Evolutionary conservation across 2,888 invertebrate species (phyloP).

Genomic region (Oscheius myriophilus): DNA sequence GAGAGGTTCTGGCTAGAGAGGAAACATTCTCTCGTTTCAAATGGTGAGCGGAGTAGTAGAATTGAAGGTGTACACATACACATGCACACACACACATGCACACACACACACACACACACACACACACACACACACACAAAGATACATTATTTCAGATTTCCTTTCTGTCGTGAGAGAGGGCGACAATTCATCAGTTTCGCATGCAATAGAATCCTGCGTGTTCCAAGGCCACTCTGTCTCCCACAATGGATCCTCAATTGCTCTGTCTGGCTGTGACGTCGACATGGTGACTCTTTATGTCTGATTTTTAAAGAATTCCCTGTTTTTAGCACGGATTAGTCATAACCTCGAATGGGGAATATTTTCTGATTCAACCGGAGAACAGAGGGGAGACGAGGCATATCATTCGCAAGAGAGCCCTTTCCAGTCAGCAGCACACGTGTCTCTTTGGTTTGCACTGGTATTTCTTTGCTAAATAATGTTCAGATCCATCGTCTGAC

Average conservation of each 20-base stretch:
- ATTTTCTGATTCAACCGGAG: slow-evolving; percentile 55
- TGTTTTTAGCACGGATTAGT: slow-evolving; percentile 58
- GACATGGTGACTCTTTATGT: slow-evolving; percentile 42
- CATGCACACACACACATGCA: too few species aligned
- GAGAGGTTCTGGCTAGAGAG: slow-evolving; percentile 27
- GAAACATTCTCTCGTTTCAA: slow-evolving; percentile 11
- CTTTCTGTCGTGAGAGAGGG: slow-evolving; percentile 36
- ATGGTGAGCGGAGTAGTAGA: too few species aligned
- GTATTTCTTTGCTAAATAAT: slow-evolving; percentile 10
- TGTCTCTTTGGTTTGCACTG: slow-evolving; percentile 46
- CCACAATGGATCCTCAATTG: slow-evolving; percentile 44
- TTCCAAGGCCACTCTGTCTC: slow-evolving; percentile 46
- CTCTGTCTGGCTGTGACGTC: slow-evolving; percentile 57
- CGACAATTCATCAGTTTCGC: slow-evolving; percentile 26
- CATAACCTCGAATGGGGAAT: slow-evolving; percentile 46
- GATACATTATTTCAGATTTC: slow-evolving; percentile 32
- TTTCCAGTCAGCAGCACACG: slow-evolving; percentile 43
- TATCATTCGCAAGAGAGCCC: slow-evolving; percentile 55
- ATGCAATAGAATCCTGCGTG: slow-evolving; percentile 41
- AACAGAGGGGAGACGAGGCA: slow-evolving; percentile 32
- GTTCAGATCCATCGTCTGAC: slow-evolving; percentile 52
- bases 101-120: too few species aligned
- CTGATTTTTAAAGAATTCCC: background rate
- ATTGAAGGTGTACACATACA: too few species aligned
- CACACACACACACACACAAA: too few species aligned